Evolutionary conservation across 1,140 invertebrate genomes (phyloP), one percentile per base, ranked within the genome.

Genomic region (Pachypsylla venusta): DNA sequence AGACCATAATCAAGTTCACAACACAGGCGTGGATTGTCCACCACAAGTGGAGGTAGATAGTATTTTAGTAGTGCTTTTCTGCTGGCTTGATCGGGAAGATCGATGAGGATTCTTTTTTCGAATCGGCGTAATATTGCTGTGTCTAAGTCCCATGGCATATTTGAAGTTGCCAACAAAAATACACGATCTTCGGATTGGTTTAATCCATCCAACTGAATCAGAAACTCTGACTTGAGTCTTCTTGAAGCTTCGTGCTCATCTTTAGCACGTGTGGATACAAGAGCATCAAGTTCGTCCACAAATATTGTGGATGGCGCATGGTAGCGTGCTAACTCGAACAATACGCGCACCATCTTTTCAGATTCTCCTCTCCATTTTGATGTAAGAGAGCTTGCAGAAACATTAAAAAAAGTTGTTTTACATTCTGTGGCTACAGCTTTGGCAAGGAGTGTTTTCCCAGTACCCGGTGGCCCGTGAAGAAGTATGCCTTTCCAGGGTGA

Each of bases 341-440:
- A 73, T 0, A 92, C 79, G 77, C 90, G 73, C 13, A 93, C 78
- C 62, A 93, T 81, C 71, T 94, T 96, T 74, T 96, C 92, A 0
- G 90, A 94, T 65, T 97, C 92, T 0, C 92, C 93, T 56, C 93
- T 75, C 91, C 92, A 96, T 73, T 96, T 96, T 66, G 88, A 92
- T 2, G 93, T 80, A 20, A 96, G 78, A 1, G 83, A 83, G 63
- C 89, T 91, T 30, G 88, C 84, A 0, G 89, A 87, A 25, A 96
- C 82, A 66, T 94, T 95, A 68, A 96, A 93, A 70, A 95, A 94
- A 0, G 88, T 88, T n/a, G 83, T 82, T 27, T 81, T 75, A 48
- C 85, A 85, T 71, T 94, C 88, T 4, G 81, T 80, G 4, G 91
- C 90, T 0, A 92, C 79, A 0, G 89, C 89, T 73, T 87, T 90